Evolutionary conservation across 2,888 invertebrate species (phyloP).

Genomic region (Stenotaenia linearis): DNA sequence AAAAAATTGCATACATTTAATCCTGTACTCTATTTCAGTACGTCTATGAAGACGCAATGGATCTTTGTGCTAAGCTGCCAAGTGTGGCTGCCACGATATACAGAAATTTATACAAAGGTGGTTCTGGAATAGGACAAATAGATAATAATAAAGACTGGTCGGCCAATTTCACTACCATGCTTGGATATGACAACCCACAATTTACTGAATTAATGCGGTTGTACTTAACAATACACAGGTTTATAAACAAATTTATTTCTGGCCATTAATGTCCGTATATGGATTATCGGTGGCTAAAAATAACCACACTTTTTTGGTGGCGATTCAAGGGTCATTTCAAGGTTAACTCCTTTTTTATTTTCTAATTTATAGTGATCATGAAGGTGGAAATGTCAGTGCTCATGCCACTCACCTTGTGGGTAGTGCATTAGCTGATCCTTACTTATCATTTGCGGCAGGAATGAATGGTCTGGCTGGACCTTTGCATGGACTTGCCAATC

Average conservation of each 20-base stretch:
- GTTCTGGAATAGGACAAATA: conserved; percentile 79
- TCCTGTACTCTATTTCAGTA: conserved; percentile 50
- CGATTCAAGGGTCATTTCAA: background rate
- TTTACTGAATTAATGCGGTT: conserved; percentile 89
- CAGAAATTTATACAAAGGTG: conserved; percentile 77
- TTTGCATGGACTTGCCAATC: conserved; percentile 91
- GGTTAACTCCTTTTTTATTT: conserved; percentile 30
- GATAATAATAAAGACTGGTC: conserved; percentile 88
- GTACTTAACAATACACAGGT: conserved; percentile 86
- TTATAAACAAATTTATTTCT: too few species aligned
- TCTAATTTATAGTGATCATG: conserved; percentile 82
- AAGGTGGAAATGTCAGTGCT: conserved; percentile 93
- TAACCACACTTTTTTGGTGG: background rate
- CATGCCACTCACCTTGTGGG: conserved; percentile 91
- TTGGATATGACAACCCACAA: conserved; percentile 70
- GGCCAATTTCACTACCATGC: conserved; percentile 83
- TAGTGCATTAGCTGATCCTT: conserved; percentile 89
- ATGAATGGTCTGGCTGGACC: conserved; percentile 93
- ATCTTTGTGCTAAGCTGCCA: conserved; percentile 88
- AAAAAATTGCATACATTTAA: conserved; percentile 31
- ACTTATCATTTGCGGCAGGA: conserved; percentile 84
- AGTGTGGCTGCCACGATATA: conserved; percentile 92
- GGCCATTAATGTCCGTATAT: background rate
- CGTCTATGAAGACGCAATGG: conserved; percentile 88
- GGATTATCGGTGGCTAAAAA: background rate